A percentile compares a stretch with the other conserved stretches of the same genome.
phyloP scores from a whole-genome alignment of 2,113 vertebrate species.

The Pterocles burchelli region DNA sequence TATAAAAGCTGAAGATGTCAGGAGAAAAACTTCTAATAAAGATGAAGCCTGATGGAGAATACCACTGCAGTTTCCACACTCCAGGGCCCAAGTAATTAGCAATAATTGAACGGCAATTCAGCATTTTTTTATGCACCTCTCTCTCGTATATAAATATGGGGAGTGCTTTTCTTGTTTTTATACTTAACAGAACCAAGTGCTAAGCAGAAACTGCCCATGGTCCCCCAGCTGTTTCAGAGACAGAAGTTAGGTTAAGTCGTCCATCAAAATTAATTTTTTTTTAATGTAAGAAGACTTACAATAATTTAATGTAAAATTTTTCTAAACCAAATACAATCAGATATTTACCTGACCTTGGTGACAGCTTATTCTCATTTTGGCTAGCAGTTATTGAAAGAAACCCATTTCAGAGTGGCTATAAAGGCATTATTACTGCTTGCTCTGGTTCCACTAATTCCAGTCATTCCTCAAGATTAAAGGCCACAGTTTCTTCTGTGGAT shows the following conservation, averaged over 20 bases:
- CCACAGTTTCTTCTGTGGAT: not conserved
- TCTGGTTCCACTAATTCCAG: not conserved
- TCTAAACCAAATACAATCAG: not conserved
- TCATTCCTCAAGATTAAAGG: not conserved
- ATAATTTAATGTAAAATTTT: not conserved
- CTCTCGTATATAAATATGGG: accelerated
- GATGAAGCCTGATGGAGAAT: not conserved
- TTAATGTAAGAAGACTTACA: not conserved
- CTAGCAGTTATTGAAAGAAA: not conserved
- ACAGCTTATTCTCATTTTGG: not conserved
- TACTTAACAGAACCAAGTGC: not conserved
- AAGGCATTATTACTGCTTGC: not conserved
- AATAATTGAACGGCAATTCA: not conserved
- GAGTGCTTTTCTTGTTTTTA: not conserved
- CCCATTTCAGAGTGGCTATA: not conserved
- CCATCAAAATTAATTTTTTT: not conserved
- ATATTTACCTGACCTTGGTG: not conserved
- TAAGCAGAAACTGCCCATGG: not conserved
- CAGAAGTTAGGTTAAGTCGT: not conserved
- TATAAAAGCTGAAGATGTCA: not conserved
- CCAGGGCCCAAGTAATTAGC: not conserved
- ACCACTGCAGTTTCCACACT: not conserved
- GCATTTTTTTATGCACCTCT: not conserved
- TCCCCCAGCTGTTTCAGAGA: not conserved
- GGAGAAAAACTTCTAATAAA: not conserved